Evolutionary conservation across 1,140 invertebrate genomes (phyloP), one percentile per base, ranked within the genome.

Genomic region (Ceratina japonica): DNA sequence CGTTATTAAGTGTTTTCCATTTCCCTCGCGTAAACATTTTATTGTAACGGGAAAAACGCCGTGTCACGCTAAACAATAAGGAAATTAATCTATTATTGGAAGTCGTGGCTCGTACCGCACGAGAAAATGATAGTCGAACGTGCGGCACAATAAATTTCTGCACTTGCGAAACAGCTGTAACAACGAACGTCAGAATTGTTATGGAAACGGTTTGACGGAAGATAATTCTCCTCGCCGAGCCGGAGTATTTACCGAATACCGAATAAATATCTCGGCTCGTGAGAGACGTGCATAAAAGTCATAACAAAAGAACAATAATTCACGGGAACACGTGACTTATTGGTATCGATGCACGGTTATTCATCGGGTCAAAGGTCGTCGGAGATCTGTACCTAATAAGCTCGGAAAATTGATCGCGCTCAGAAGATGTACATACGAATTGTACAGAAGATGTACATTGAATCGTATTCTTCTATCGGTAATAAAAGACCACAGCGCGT

Each of bases 231-330:
- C 5, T 75, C 27, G 10, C 24, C 52, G 13, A 56, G 15, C 52
- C 66, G 4, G 31, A 49, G 24, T 56, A 24, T 58, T 58, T 37
- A 18, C 10, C 51, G 56, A 12, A 44, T 44, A 10, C 37, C 37
- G 49, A 24, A 27, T 3, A 10, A 31, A 2, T 69, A 31, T 59
- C 22, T 27, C 5, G 7, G n/a, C n/a, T 24, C 52, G 12, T n/a
- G 3, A 44, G n/a, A 44, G 20, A 68, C 22, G 51, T 58, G 64
- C 8, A 51, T 0, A 0, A 24, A 27, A 24, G n/a, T 59, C 52
- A 56, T 20, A 75, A 58, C 22, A 59, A 70, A 18, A 8, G 66
- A 70, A 20, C n/a, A 69, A 69, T 69, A 69, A 69, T 56, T 56
- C 4, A 20, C 10, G 24, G 12, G 27, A 24, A 20, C 24, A 49